phyloP scores from a whole-genome alignment of 1,140 invertebrate species.

The Rhyacophila brunnea region DNA sequence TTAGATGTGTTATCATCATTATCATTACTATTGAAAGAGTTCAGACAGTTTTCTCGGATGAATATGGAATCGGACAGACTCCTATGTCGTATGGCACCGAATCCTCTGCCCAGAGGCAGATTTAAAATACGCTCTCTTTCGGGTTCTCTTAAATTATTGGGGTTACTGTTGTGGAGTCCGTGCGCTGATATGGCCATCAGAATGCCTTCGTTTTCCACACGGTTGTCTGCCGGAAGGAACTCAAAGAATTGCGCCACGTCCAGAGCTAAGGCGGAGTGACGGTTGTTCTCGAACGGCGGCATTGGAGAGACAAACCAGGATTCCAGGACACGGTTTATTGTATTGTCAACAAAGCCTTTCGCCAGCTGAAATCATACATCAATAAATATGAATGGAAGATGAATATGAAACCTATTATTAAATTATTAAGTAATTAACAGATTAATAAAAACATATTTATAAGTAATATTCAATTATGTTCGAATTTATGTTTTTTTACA shows the following conservation, averaged over 20 bases:
- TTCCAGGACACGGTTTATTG: constrained; percentile 67
- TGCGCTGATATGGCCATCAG: constrained; percentile 64
- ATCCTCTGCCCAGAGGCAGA: background rate
- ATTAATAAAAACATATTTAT: too few species aligned
- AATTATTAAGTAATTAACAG: too few species aligned
- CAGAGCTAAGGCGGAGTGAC: constrained; percentile 44
- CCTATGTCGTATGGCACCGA: background rate
- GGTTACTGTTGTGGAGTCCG: constrained; percentile 54
- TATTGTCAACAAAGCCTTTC: constrained; percentile 70
- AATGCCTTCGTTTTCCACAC: constrained; percentile 66
- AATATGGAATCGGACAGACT: background rate
- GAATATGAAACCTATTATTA: too few species aligned
- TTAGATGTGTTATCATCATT: background rate
- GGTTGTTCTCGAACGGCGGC: constrained; percentile 41
- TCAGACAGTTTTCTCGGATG: background rate
- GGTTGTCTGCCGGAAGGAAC: constrained; percentile 53
- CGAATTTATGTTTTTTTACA: too few species aligned
- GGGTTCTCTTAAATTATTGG: constrained; percentile 29
- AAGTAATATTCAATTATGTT: too few species aligned
- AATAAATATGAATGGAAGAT: background rate
- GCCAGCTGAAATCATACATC: constrained; percentile 50
- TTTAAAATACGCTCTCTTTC: background rate
- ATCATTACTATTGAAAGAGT: background rate
- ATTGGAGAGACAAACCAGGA: constrained; percentile 57
- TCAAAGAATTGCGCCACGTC: constrained; percentile 56